phyloP scores from a whole-genome alignment of 2,113 vertebrate species.

The Sylvilagus bachmani region DNA sequence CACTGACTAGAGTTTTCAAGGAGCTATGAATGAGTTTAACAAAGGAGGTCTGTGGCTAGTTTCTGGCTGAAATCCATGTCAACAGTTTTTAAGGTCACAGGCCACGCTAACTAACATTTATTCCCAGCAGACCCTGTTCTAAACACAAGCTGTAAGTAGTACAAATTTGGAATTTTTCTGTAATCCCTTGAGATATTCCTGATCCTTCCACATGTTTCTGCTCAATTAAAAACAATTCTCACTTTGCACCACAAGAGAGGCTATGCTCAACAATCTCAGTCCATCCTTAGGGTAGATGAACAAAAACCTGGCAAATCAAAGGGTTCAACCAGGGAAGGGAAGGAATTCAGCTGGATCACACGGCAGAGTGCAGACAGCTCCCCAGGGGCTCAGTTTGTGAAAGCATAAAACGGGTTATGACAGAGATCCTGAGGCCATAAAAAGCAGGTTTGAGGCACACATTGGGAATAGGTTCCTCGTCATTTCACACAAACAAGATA shows the following conservation, averaged over 20 bases:
- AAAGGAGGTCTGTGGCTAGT: slow-evolving; percentile 99
- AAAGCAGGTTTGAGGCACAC: slow-evolving; percentile 77
- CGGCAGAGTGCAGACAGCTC: slow-evolving; percentile 89
- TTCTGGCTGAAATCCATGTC: slow-evolving; percentile 98
- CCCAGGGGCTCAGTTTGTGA: slow-evolving; percentile 87
- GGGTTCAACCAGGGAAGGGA: slow-evolving; percentile 83
- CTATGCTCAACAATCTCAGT: slow-evolving; percentile 87
- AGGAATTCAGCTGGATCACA: slow-evolving; percentile 88
- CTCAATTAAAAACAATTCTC: slow-evolving; percentile 99
- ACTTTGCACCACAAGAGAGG: slow-evolving; percentile 90
- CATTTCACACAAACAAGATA: slow-evolving; percentile 72
- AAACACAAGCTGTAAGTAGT: slow-evolving; percentile 97
- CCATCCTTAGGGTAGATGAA: slow-evolving; percentile 88
- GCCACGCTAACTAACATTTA: slow-evolving; percentile 99
- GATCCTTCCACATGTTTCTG: slow-evolving; percentile 99
- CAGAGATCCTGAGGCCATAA: slow-evolving; percentile 81
- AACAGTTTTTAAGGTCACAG: slow-evolving; percentile 98
- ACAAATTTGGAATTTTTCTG: slow-evolving; percentile 95
- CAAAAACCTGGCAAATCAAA: slow-evolving; percentile 88
- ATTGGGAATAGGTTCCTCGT: slow-evolving; percentile 68
- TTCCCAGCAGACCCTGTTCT: slow-evolving; percentile 99
- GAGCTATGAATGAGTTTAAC: slow-evolving; percentile 99
- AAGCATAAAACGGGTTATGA: slow-evolving; percentile 84
- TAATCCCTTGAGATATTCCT: slow-evolving; percentile 99
- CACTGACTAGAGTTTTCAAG: slow-evolving; percentile 95